These are phyloP conservation scores for Homalodisca vitripennis DNA, from an alignment of 1,140 invertebrate species.

Conservation along the genomic window DNA sequence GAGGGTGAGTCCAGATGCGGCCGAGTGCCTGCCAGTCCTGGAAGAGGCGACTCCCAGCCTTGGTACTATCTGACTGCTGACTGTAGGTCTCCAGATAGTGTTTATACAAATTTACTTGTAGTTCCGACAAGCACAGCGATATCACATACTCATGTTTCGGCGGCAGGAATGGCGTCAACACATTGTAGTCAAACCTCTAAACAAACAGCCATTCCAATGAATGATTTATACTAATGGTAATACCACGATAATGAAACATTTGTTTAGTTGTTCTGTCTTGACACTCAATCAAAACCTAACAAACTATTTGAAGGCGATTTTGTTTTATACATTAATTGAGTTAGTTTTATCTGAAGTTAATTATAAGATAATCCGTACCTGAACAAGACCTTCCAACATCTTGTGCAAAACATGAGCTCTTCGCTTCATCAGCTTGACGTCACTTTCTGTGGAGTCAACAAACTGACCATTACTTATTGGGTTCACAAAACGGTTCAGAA, in stretches of 20 bases:
- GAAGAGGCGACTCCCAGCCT: slow-evolving; percentile 61
- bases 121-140: slow-evolving; percentile 77
- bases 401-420: slow-evolving; percentile 92
- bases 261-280: no score
- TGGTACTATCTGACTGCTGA: not conserved
- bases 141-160: slow-evolving; percentile 96
- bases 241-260: no score
- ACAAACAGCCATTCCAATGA: no score
- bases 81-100: slow-evolving; percentile 51
- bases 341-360: no score
- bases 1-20: slow-evolving; percentile 93
- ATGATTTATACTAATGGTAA: no score
- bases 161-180: slow-evolving; percentile 87
- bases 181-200: slow-evolving; percentile 88
- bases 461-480: slow-evolving; percentile 95
- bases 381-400: slow-evolving; percentile 86
- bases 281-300: no score
- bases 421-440: slow-evolving; percentile 93
- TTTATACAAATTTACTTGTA: slow-evolving; percentile 86
- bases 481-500: slow-evolving; percentile 88
- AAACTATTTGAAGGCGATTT: no score
- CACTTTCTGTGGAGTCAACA: slow-evolving; percentile 84
- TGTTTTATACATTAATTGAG: no score
- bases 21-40: slow-evolving; percentile 84
- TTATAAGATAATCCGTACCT: slow-evolving; percentile 55